Percentiles rank a stretch among this genome's conserved stretches.
phyloP scores from a whole-genome alignment of 1,140 invertebrate species.

The Sminthurinus signatus region DNA sequence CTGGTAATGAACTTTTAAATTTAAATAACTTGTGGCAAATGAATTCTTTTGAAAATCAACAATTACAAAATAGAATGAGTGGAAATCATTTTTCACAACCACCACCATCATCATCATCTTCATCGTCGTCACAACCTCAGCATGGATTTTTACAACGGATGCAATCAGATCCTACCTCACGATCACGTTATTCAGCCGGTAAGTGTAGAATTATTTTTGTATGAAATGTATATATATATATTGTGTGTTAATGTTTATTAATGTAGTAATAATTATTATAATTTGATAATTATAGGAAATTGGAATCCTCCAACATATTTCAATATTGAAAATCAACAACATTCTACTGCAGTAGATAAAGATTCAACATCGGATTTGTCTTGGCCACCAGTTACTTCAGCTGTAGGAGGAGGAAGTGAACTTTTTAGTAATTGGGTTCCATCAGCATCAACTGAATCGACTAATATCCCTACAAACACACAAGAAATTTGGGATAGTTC shows the following conservation, averaged over 20 bases:
- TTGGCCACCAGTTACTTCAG: conserved; percentile 3
- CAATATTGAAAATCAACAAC: neutral
- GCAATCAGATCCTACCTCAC: conserved; percentile 22
- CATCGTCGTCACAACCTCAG: neutral
- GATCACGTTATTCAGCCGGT: conserved; percentile 1
- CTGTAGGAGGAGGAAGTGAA: neutral
- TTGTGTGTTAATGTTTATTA: too few relatives aligned
- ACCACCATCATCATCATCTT: neutral
- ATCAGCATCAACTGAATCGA: neutral
- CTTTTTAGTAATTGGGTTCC: neutral
- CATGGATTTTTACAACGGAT: conserved; percentile 22
- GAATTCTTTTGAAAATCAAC: conserved; percentile 6
- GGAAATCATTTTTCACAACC: neutral
- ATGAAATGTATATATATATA: too few relatives aligned
- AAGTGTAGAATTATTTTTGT: too few relatives aligned
- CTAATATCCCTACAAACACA: neutral
- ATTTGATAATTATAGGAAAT: conserved; percentile 5
- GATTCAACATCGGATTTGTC: neutral
- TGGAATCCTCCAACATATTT: conserved; percentile 6
- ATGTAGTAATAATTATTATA: too few relatives aligned
- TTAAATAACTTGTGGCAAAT: conserved; percentile 19
- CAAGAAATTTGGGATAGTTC: conserved; percentile 5
- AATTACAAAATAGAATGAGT: neutral
- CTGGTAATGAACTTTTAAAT: neutral
- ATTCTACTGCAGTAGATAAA: neutral